Evolutionary conservation across 2,888 invertebrate genomes (phyloP).

Genomic region (Andrena flavipes): DNA sequence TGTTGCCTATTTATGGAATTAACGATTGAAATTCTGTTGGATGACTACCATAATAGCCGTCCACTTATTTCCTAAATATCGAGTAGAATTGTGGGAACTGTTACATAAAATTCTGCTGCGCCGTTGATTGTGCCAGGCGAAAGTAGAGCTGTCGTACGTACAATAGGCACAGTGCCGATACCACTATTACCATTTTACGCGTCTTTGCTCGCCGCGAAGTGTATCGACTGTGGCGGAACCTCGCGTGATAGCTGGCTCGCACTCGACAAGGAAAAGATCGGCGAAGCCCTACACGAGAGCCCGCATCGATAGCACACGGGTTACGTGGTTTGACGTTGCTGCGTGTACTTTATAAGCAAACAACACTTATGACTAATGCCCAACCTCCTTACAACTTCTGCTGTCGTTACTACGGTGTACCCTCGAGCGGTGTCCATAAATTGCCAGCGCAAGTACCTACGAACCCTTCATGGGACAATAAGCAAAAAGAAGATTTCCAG

Average conservation of each 20-base stretch:
- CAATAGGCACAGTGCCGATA: not conserved
- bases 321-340: slow-evolving; percentile 24
- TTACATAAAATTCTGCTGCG: not conserved
- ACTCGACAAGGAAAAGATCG: slow-evolving; percentile 42
- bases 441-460: not conserved
- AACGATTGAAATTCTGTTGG: slow-evolving; percentile 2
- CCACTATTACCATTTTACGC: slow-evolving; percentile 5
- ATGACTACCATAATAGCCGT: too few relatives aligned
- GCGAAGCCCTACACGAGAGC: slow-evolving; percentile 35
- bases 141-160: not conserved
- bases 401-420: slow-evolving; percentile 5
- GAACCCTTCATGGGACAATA: not conserved
- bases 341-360: slow-evolving; percentile 52
- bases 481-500: too few relatives aligned
- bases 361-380: slow-evolving; percentile 44
- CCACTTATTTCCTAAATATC: too few relatives aligned
- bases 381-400: slow-evolving; percentile 19
- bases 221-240: slow-evolving; percentile 42
- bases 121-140: not conserved
- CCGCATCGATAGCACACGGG: slow-evolving; percentile 49
- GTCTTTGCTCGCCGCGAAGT: slow-evolving; percentile 34
- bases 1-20: slow-evolving; percentile 24
- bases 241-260: slow-evolving; percentile 50
- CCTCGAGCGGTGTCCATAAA: slow-evolving; percentile 6
- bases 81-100: not conserved